phyloP scores from a whole-genome alignment of 2,113 vertebrate species.

The Sisor rabdophorus region DNA sequence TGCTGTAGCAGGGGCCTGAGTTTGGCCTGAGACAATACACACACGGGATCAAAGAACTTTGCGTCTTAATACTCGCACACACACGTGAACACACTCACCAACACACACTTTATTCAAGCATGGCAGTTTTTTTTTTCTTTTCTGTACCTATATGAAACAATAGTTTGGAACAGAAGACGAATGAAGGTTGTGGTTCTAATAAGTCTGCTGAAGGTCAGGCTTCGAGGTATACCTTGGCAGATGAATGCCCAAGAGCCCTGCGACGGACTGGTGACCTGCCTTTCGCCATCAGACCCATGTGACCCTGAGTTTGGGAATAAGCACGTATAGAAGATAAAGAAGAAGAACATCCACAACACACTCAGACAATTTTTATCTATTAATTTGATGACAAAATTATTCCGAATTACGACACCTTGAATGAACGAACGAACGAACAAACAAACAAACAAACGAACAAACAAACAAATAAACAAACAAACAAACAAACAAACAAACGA shows the following conservation, averaged over 20 bases:
- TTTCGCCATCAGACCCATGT: no score
- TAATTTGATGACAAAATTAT: no score
- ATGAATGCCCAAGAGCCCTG: background rate
- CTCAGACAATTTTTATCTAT: no score
- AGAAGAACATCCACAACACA: background rate
- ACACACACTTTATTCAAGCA: conserved; percentile 16
- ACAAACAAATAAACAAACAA: no score
- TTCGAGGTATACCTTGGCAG: no score
- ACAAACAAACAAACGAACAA: no score
- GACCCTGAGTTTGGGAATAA: no score
- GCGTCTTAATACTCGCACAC: conserved; percentile 33
- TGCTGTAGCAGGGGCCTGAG: conserved; percentile 57
- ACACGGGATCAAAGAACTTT: conserved; percentile 59
- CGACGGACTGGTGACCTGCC: no score
- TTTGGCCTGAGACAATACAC: conserved; percentile 62
- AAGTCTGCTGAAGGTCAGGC: background rate
- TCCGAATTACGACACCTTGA: no score
- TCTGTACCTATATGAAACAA: background rate
- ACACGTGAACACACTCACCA: conserved; percentile 27
- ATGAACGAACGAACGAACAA: no score
- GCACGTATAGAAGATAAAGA: background rate
- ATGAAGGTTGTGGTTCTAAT: background rate
- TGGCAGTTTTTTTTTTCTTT: background rate
- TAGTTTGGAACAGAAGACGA: background rate
- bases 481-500: no score